Percentiles rank a stretch among this genome's conserved stretches.
These are phyloP conservation scores for Helostoma temminkii DNA, from an alignment of 2,797 vertebrate genomes.

Conservation along the genomic window DNA sequence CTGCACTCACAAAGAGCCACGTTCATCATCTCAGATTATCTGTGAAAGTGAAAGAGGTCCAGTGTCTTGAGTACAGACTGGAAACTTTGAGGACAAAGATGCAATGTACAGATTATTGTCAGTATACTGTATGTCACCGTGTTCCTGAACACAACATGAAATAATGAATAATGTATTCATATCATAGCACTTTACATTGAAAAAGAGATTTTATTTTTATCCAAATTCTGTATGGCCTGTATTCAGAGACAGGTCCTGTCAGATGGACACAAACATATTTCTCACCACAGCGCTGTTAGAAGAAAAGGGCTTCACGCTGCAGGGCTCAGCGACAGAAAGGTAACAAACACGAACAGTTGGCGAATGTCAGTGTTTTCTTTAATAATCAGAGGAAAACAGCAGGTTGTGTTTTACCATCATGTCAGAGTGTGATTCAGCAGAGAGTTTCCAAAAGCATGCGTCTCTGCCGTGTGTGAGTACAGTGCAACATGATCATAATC, in stretches of 20 bases:
- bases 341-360: neutral
- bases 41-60: too few species aligned
- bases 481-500: too few species aligned
- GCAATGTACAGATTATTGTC: slow-evolving; percentile 29
- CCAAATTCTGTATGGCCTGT: slow-evolving; percentile 51
- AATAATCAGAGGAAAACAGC: neutral
- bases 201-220: slow-evolving; percentile 46
- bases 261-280: neutral
- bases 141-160: slow-evolving; percentile 2
- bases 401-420: neutral
- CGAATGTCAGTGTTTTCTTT: neutral
- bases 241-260: slow-evolving; percentile 10
- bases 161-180: slow-evolving; percentile 23
- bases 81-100: neutral
- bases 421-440: neutral
- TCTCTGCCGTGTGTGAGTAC: too few species aligned
- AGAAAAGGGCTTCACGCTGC: slow-evolving; percentile 10
- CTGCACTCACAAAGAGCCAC: too few species aligned
- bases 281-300: neutral
- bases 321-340: too few species aligned
- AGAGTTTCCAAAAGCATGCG: neutral
- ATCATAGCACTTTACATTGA: slow-evolving; percentile 65
- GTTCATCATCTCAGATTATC: neutral
- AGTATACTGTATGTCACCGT: too few species aligned
- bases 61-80: too few species aligned